A percentile compares a stretch with the other conserved stretches of the same genome.
These are phyloP conservation scores for Vimba vimba DNA, from an alignment of 2,113 vertebrate species.

Conservation along the genomic window DNA sequence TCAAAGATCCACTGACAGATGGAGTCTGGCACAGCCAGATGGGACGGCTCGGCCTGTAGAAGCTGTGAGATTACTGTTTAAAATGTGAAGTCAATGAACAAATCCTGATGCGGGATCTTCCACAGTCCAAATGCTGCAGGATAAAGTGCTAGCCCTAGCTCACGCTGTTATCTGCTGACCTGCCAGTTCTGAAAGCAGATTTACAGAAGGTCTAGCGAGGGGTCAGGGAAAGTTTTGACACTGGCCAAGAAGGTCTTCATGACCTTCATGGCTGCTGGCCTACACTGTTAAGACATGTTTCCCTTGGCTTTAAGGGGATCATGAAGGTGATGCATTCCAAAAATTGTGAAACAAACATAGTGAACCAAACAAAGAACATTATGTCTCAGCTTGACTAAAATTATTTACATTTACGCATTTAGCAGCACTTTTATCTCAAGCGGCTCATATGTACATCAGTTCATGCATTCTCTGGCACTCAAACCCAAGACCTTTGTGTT, in stretches of 20 bases:
- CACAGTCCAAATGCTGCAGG: not conserved
- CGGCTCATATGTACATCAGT: not conserved
- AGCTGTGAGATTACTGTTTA: not conserved
- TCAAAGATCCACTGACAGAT: slow-evolving; percentile 26
- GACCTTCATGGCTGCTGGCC: not conserved
- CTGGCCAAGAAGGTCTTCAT: not conserved
- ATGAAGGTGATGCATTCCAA: not conserved
- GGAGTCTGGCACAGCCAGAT: not conserved
- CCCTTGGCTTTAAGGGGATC: not conserved
- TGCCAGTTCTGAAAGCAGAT: not conserved
- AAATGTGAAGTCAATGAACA: not conserved
- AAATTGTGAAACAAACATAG: not conserved
- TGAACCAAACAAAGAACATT: not conserved
- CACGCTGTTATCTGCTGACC: not conserved
- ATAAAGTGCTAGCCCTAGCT: slow-evolving; percentile 4
- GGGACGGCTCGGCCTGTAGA: not conserved
- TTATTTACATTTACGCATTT: not conserved
- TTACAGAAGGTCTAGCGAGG: not conserved
- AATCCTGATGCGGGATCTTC: slow-evolving; percentile 2
- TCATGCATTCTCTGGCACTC: not conserved
- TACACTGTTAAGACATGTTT: not conserved
- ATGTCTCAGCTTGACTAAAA: not conserved
- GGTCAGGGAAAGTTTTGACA: not conserved
- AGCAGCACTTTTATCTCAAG: not conserved
- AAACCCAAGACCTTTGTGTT: not conserved